phyloP scores from a whole-genome alignment of 2,888 invertebrate genomes.

The Cryptophagus acutangulus region DNA sequence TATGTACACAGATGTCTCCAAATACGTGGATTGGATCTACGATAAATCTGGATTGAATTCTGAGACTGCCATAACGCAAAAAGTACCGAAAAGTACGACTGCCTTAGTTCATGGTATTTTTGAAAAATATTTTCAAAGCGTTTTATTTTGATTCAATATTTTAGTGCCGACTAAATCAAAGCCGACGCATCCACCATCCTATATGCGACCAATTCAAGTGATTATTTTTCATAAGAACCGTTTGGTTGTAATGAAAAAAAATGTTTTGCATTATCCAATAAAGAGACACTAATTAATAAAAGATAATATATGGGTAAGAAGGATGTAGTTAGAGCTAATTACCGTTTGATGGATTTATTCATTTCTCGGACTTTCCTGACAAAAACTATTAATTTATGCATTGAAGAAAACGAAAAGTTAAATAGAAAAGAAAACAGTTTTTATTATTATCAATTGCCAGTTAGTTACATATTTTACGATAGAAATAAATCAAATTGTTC shows the following conservation, averaged over 20 bases:
- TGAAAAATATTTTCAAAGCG: neutral
- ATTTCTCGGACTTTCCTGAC: too few species aligned
- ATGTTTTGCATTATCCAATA: conserved; percentile 19
- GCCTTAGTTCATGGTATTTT: neutral
- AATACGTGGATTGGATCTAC: conserved; percentile 54
- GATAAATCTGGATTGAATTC: conserved; percentile 29
- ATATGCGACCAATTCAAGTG: conserved; percentile 22
- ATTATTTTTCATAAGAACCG: conserved; percentile 23
- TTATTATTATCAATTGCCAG: too few species aligned
- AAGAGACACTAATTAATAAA: conserved; percentile 12
- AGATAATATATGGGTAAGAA: too few species aligned
- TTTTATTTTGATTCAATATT: too few species aligned
- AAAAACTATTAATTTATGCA: too few species aligned
- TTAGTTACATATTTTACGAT: too few species aligned
- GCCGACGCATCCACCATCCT: conserved; percentile 14
- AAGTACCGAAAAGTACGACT: too few species aligned
- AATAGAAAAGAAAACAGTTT: too few species aligned
- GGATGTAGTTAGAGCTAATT: too few species aligned
- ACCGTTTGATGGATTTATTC: too few species aligned
- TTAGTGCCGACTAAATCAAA: neutral
- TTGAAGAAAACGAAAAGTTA: too few species aligned
- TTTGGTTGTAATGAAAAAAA: conserved; percentile 11
- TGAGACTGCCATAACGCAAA: conserved; percentile 16
- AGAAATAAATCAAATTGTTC: too few species aligned
- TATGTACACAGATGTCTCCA: conserved; percentile 58